phyloP scores from a whole-genome alignment of 2,113 vertebrate species.

The Perca flavescens region DNA sequence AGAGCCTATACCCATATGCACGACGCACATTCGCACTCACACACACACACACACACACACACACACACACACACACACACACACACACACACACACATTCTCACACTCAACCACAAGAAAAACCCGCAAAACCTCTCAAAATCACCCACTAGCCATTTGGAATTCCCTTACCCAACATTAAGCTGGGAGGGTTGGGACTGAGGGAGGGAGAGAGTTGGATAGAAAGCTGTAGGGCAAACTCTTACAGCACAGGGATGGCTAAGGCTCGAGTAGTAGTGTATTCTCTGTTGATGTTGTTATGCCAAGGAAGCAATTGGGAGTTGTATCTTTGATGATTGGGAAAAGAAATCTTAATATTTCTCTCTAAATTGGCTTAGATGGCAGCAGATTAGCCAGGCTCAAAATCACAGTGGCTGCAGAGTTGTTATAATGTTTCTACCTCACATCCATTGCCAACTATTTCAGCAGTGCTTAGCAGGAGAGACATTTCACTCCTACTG shows the following conservation, averaged over 20 bases:
- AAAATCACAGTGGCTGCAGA: not conserved
- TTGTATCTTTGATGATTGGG: constrained; percentile 3
- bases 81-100: not conserved
- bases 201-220: not conserved
- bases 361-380: not conserved
- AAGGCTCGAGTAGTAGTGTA: not conserved
- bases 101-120: not conserved
- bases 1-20: constrained; percentile 15
- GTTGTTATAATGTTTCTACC: not conserved
- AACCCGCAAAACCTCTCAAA: constrained; percentile 23
- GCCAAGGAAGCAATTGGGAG: constrained; percentile 5
- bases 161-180: constrained; percentile 47
- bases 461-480: constrained; percentile 1
- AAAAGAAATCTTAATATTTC: constrained; percentile 4
- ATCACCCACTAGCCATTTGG: constrained; percentile 31
- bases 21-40: not conserved
- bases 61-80: not conserved
- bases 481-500: not conserved
- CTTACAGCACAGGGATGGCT: not conserved
- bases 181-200: constrained; percentile 1
- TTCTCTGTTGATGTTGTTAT: constrained; percentile 18
- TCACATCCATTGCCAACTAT: not conserved
- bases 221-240: constrained; percentile 1
- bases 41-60: not conserved
- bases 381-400: constrained; percentile 1